Conservation (phyloP, 2,797 vertebrate species). For the Cephalopachus bancanus region DNA sequence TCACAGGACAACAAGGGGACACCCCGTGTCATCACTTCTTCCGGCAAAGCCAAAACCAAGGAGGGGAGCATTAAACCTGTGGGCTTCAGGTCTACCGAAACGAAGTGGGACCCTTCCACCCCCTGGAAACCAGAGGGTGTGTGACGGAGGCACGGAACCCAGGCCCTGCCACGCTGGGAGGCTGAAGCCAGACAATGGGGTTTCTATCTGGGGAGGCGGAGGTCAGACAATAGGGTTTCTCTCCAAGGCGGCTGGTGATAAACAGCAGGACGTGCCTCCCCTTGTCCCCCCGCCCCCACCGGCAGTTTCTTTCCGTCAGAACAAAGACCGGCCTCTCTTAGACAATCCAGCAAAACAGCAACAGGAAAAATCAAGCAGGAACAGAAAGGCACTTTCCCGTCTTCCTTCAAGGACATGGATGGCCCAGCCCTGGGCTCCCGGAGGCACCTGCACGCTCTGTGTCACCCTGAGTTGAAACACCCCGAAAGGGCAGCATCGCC, state of each 20-base stretch:
- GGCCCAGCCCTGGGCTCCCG: background rate
- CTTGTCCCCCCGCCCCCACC: background rate
- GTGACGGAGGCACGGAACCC: no score
- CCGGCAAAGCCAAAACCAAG: background rate
- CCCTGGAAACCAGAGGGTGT: background rate
- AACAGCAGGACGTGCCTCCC: constrained; percentile 50
- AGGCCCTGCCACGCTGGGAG: no score
- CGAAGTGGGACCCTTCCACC: background rate
- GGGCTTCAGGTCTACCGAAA: background rate
- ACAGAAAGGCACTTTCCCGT: constrained; percentile 27
- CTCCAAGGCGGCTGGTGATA: background rate
- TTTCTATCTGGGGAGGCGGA: no score
- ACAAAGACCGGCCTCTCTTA: constrained; percentile 45
- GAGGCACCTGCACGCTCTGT: background rate
- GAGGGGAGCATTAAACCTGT: background rate
- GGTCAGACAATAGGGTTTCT: no score
- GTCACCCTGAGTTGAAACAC: background rate
- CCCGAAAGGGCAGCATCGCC: background rate
- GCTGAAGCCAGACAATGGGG: background rate
- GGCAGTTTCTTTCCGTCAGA: constrained; percentile 50
- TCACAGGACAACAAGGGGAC: background rate
- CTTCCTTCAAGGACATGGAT: constrained; percentile 76
- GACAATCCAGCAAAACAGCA: constrained; percentile 63
- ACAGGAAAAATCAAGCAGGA: constrained; percentile 63
- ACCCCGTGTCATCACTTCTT: background rate